Percentiles rank a stretch among this genome's conserved stretches.
Conservation (phyloP, 2,888 invertebrate species). For the Nephrocerus scutellatus region DNA sequence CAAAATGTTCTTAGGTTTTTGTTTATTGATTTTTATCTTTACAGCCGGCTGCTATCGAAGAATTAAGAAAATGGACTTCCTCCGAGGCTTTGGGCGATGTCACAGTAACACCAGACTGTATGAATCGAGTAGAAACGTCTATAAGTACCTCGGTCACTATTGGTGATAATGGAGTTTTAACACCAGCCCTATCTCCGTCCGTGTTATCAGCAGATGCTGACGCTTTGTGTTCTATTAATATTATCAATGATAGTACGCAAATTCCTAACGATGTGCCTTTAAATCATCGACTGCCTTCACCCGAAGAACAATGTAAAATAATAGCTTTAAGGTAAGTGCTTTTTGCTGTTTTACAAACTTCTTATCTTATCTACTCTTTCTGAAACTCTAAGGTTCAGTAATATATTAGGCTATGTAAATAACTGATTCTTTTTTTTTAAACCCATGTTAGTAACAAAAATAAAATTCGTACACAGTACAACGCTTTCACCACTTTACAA, state of each 20-base stretch:
- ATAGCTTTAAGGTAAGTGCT: conserved; percentile 73
- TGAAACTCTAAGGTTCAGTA: too few species aligned
- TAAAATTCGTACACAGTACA: too few species aligned
- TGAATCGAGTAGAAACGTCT: conserved; percentile 53
- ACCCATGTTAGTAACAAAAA: too few species aligned
- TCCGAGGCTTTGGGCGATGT: conserved; percentile 62
- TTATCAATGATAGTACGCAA: conserved; percentile 39
- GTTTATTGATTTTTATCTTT: conserved; percentile 25
- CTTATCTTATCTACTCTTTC: too few species aligned
- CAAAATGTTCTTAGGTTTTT: too few species aligned
- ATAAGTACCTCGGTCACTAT: conserved; percentile 51
- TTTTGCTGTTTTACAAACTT: too few species aligned
- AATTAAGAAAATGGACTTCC: conserved; percentile 78
- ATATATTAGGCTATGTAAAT: too few species aligned
- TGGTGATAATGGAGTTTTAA: conserved; percentile 43
- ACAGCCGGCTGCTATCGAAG: conserved; percentile 74
- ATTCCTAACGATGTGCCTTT: conserved; percentile 54
- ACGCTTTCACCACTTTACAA: too few species aligned
- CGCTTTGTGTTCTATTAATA: conserved; percentile 40
- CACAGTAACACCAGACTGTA: conserved; percentile 71
- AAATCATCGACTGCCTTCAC: conserved; percentile 80
- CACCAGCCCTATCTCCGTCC: conserved; percentile 46
- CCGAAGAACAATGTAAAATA: conserved; percentile 77
- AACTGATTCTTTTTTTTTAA: too few species aligned
- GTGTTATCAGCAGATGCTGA: conserved; percentile 46